Percentiles rank a stretch among this genome's conserved stretches.
phyloP scores from a whole-genome alignment of 2,113 vertebrate genomes.

The Meleagris gallopavo region DNA sequence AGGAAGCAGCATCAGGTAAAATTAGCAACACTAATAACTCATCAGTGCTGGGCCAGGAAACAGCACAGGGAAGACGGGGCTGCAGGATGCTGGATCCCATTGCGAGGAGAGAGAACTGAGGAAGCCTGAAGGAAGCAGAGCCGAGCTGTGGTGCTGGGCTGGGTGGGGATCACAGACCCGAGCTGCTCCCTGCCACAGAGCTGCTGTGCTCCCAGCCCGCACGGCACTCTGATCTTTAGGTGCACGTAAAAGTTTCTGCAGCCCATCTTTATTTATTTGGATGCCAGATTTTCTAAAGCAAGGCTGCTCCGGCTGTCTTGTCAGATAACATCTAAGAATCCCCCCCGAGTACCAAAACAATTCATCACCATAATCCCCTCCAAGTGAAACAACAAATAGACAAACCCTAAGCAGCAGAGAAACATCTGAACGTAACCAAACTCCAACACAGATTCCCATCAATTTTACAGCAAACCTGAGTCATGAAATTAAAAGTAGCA shows the following conservation, averaged over 20 bases:
- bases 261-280: background rate
- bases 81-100: background rate
- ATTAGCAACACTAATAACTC: constrained; percentile 66
- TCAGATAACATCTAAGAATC: background rate
- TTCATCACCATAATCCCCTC: background rate
- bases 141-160: background rate
- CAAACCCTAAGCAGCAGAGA: background rate
- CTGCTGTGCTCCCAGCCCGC: background rate
- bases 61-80: background rate
- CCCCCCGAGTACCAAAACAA: background rate
- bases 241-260: background rate
- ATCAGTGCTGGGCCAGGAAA: constrained; percentile 14
- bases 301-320: background rate
- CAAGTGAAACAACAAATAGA: background rate
- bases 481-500: constrained; percentile 69
- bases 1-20: constrained; percentile 56
- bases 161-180: background rate
- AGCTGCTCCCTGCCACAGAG: background rate
- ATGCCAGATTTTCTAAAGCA: background rate
- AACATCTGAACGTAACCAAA: background rate
- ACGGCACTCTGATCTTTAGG: accelerated
- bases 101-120: background rate
- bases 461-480: constrained; percentile 62
- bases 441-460: constrained; percentile 36
- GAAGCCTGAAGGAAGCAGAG: background rate